These are phyloP conservation scores for Rhinolophus ferrumequinum DNA, from an alignment of 2,113 vertebrate genomes.

Conservation along the genomic window DNA sequence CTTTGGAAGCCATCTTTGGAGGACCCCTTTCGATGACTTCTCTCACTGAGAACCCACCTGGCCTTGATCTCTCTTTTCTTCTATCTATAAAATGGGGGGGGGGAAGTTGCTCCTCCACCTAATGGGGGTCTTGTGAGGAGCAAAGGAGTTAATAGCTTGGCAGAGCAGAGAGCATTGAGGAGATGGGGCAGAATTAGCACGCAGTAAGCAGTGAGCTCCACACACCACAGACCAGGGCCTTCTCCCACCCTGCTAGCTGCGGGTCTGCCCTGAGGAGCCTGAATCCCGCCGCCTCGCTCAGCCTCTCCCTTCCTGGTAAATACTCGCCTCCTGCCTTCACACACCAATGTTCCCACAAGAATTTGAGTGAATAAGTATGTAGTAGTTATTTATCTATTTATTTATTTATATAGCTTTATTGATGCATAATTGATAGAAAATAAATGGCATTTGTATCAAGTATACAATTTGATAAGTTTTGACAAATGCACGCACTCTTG, in stretches of 20 bases:
- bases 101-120: neutral
- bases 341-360: neutral
- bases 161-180: neutral
- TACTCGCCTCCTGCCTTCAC: neutral
- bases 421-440: neutral
- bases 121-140: neutral
- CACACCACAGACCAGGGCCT: neutral
- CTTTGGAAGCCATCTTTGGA: neutral
- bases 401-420: neutral
- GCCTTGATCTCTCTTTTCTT: neutral
- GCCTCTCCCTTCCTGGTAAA: neutral
- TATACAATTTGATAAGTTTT: neutral
- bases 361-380: neutral
- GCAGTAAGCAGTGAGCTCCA: neutral
- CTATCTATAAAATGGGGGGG: neutral
- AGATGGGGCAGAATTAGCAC: neutral
- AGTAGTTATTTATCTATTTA: neutral
- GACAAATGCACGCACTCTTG: neutral
- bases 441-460: neutral
- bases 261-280: neutral
- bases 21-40: neutral
- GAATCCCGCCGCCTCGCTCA: accelerated
- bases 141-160: neutral
- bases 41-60: neutral
- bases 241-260: neutral